Conservation (phyloP, 2,797 vertebrate species). For the Eleutherodactylus coqui region DNA sequence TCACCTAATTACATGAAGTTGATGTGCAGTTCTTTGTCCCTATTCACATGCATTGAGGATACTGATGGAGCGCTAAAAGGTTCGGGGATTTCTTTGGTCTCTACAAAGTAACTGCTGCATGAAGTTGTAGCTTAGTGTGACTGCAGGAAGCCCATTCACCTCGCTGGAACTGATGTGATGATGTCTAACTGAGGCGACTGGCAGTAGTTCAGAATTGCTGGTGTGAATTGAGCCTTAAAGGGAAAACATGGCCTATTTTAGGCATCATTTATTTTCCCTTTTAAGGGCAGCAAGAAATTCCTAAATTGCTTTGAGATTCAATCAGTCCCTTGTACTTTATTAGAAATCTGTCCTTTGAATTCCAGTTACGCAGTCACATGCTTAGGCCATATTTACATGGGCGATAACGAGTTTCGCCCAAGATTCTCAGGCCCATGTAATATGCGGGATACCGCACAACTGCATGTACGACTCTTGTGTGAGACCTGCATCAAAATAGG, state of each 20-base stretch:
- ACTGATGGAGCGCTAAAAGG: background rate
- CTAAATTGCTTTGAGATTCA: conserved; percentile 15
- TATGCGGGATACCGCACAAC: too few species aligned
- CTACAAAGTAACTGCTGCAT: background rate
- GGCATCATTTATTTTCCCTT: conserved; percentile 32
- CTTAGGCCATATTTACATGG: too few species aligned
- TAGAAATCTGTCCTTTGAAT: background rate
- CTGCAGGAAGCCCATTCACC: conserved; percentile 24
- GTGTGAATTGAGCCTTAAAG: conserved; percentile 38
- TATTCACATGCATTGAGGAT: too few species aligned
- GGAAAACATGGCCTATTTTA: conserved; percentile 31
- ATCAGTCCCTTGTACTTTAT: conserved; percentile 13
- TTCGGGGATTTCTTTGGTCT: background rate
- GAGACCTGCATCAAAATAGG: too few species aligned
- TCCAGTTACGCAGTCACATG: background rate
- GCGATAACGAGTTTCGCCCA: too few species aligned
- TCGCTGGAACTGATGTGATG: conserved; percentile 26
- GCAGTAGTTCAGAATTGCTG: conserved; percentile 27
- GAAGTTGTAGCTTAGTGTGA: background rate
- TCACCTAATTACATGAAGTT: too few species aligned
- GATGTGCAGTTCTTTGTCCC: too few species aligned
- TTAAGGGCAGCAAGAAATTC: conserved; percentile 1
- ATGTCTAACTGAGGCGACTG: conserved; percentile 16
- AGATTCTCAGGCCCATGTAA: too few species aligned
- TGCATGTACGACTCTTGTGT: too few species aligned